Evolutionary conservation across 2,888 invertebrate species (phyloP), one percentile per base, ranked within the genome.

Genomic region (Carpatolechia fugitivella): DNA sequence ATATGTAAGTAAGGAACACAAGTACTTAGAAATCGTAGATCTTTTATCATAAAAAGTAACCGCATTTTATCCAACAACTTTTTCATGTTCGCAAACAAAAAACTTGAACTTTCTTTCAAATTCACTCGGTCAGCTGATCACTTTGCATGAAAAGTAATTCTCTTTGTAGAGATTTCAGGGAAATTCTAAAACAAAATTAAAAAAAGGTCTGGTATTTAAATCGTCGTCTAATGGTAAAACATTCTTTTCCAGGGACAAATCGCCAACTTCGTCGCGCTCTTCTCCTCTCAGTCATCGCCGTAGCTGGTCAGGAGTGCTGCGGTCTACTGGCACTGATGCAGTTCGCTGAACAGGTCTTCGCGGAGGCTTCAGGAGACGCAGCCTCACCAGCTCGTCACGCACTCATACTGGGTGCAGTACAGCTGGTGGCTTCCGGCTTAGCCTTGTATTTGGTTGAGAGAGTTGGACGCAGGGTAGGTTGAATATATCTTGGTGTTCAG

Each of bases 271-370:
- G 81, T 0, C 75, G 76, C 33, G 82, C 85, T 1, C 78, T 85
- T 58, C 7, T 70, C 8, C 63, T 84, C 47, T 65, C 72, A 3
- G 65, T 67, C 11, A 63, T 78, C 8, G 74, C 76, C 18, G 80
- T 85, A 48, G 75, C 78, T 51, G 85, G 82, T 1, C 85, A 85
- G 61, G 85, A 85, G 65, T 65, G 71, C 60, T 82, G 82, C 66
- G 85, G 85, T 29, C 70, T 84, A 56, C 72, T 82, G 35, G 75
- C 85, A 18, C 70, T 85, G 51, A 66, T 84, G 62, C 85, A 85
- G 72, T 85, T 81, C 65, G 85, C 85, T 1, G 84, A 85, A 67
- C 77, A 80, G 14, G 77, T 81, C 55, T 82, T 85, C 66, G 66
- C 74, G 51, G 60, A 84, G 46, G 29, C 38, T 18, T 35, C 16